phyloP scores from a whole-genome alignment of 1,140 invertebrate species.

The Saxidomus purpurata region DNA sequence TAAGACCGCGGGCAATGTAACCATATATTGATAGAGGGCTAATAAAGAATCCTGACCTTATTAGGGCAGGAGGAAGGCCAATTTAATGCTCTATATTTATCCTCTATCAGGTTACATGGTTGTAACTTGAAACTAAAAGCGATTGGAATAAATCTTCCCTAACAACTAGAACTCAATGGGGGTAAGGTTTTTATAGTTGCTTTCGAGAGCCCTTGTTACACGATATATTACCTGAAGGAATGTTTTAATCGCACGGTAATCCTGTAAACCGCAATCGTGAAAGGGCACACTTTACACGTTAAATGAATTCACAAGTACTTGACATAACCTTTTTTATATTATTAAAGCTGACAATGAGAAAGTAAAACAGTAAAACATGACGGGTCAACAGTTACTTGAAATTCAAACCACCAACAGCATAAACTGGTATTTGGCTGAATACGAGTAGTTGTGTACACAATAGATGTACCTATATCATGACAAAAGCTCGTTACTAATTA shows the following conservation, averaged over 20 bases:
- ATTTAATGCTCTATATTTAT: slow-evolving; percentile 29
- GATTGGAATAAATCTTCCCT: slow-evolving; percentile 16
- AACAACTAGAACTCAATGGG: slow-evolving; percentile 5
- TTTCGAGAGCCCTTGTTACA: slow-evolving; percentile 10
- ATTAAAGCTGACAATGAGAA: neutral
- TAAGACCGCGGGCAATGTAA: slow-evolving; percentile 15
- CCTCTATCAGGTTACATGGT: neutral
- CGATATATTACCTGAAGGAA: slow-evolving; percentile 21
- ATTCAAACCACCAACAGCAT: neutral
- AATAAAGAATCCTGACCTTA: slow-evolving; percentile 33
- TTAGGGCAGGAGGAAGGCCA: neutral
- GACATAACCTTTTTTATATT: slow-evolving; percentile 1
- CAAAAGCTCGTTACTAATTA: too few relatives aligned
- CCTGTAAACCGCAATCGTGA: neutral
- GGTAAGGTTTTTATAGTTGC: slow-evolving; percentile 1
- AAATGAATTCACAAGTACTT: slow-evolving; percentile 16
- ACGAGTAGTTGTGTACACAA: too few relatives aligned
- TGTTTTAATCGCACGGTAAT: slow-evolving; percentile 25
- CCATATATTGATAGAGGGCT: slow-evolving; percentile 4
- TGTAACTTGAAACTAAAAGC: slow-evolving; percentile 1
- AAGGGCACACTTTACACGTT: slow-evolving; percentile 24
- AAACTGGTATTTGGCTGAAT: too few relatives aligned
- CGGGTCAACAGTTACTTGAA: neutral
- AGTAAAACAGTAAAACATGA: neutral
- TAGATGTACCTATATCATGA: too few relatives aligned